These are phyloP conservation scores for Bombylius major DNA, from an alignment of 2,888 invertebrate genomes.

Conservation along the genomic window DNA sequence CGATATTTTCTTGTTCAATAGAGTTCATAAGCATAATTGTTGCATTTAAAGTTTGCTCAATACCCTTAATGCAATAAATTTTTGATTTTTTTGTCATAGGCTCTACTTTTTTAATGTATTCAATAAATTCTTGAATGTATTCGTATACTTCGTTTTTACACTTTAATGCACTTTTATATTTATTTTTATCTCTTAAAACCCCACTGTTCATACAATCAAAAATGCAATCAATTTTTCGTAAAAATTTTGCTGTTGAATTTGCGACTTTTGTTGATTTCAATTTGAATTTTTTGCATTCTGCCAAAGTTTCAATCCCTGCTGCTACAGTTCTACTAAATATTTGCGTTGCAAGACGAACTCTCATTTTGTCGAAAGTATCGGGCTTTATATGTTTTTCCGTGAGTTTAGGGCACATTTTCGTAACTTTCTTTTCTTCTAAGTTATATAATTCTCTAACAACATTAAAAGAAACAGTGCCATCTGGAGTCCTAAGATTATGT, in stretches of 20 bases:
- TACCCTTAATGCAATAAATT: no score
- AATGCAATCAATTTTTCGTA: not conserved
- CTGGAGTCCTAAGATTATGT: not conserved
- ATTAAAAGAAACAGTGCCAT: not conserved
- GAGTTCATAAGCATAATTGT: no score
- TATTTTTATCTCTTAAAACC: no score
- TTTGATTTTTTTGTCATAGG: no score
- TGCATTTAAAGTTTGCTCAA: no score
- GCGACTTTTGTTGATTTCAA: not conserved
- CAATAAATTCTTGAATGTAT: no score
- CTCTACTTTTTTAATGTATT: no score
- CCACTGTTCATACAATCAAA: conserved; percentile 1
- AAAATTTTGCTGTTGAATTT: not conserved
- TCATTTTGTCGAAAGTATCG: conserved; percentile 4
- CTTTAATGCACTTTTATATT: no score
- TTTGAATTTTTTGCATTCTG: not conserved
- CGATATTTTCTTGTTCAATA: no score
- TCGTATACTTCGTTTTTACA: no score
- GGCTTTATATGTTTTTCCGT: not conserved
- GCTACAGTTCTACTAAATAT: not conserved
- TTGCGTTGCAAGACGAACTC: not conserved
- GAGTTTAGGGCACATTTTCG: conserved; percentile 4
- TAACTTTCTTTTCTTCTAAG: not conserved
- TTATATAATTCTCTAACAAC: conserved; percentile 4
- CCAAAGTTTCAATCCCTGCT: not conserved